A percentile compares a stretch with the other conserved stretches of the same genome.
Evolutionary conservation across 2,888 invertebrate species (phyloP).

Genomic region (Azorinus chamasolen): DNA sequence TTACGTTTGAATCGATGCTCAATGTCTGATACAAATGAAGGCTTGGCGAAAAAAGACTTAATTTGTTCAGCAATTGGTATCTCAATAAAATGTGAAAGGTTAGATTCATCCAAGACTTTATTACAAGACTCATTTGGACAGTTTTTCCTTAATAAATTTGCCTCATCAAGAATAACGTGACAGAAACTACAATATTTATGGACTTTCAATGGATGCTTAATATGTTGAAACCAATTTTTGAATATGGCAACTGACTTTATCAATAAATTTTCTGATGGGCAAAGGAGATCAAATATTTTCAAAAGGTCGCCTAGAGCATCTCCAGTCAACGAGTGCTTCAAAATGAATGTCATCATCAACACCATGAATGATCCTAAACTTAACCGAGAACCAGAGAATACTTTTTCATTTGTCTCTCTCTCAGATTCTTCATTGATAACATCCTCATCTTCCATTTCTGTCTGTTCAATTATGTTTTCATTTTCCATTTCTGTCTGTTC

Average conservation of each 20-base stretch:
- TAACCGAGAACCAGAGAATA: background rate
- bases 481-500: background rate
- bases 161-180: background rate
- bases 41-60: background rate
- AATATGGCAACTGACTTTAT: slow-evolving; percentile 9
- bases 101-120: slow-evolving; percentile 1
- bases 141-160: background rate
- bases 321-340: slow-evolving; percentile 12
- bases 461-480: background rate
- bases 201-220: slow-evolving; percentile 14
- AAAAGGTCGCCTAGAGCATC: slow-evolving; percentile 8
- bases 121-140: slow-evolving; percentile 6
- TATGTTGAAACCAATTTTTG: slow-evolving; percentile 16
- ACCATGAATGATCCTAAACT: slow-evolving; percentile 10
- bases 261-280: slow-evolving; percentile 6
- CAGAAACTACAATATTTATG: slow-evolving; percentile 19
- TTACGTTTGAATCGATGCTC: slow-evolving; percentile 6
- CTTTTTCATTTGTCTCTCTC: background rate
- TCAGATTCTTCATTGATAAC: background rate
- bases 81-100: slow-evolving; percentile 6
- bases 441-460: background rate
- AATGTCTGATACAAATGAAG: background rate
- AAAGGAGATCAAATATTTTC: slow-evolving; percentile 7
- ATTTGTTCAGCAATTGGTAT: slow-evolving; percentile 8
- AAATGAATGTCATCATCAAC: slow-evolving; percentile 11